Conservation (phyloP, 2,797 vertebrate genomes). For the Typhlichthys subterraneus region DNA sequence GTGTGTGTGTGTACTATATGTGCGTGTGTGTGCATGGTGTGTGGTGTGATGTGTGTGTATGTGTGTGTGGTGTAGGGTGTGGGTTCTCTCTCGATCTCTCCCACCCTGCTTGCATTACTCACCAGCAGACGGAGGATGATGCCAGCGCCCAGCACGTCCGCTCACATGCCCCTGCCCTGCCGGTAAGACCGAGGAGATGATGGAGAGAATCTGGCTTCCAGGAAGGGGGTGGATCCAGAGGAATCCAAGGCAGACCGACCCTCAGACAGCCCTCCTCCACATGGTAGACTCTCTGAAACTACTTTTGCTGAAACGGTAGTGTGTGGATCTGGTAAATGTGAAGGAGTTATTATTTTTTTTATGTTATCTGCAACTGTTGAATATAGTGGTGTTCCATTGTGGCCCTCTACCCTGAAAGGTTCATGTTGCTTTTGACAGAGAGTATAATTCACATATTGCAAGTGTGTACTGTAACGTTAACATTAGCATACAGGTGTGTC, state of each 20-base stretch:
- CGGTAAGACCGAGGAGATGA: conserved; percentile 84
- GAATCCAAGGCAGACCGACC: conserved; percentile 73
- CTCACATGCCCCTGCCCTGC: conserved; percentile 83
- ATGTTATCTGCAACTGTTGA: conserved; percentile 25
- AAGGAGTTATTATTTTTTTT: conserved; percentile 48
- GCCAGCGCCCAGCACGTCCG: conserved; percentile 85
- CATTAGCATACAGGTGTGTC: conserved; percentile 11
- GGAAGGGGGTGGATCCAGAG: conserved; percentile 75
- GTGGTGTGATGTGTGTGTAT: conserved; percentile 19
- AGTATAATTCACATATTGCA: conserved; percentile 1
- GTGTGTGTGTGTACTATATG: too few species aligned
- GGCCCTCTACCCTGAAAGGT: conserved; percentile 18
- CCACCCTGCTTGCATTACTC: conserved; percentile 73
- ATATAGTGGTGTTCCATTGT: background rate
- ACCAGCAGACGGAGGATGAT: conserved; percentile 86
- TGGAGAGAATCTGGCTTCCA: conserved; percentile 80
- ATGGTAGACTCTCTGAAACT: conserved; percentile 67
- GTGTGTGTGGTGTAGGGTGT: conserved; percentile 8
- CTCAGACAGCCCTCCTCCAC: conserved; percentile 63
- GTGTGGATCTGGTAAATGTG: conserved; percentile 46
- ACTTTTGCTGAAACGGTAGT: conserved; percentile 42
- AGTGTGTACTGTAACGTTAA: background rate
- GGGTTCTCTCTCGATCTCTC: conserved; percentile 18
- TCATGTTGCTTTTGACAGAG: conserved; percentile 13
- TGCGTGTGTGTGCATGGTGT: background rate